phyloP scores from a whole-genome alignment of 2,113 vertebrate genomes.

The Psammodynastes pulverulentus region DNA sequence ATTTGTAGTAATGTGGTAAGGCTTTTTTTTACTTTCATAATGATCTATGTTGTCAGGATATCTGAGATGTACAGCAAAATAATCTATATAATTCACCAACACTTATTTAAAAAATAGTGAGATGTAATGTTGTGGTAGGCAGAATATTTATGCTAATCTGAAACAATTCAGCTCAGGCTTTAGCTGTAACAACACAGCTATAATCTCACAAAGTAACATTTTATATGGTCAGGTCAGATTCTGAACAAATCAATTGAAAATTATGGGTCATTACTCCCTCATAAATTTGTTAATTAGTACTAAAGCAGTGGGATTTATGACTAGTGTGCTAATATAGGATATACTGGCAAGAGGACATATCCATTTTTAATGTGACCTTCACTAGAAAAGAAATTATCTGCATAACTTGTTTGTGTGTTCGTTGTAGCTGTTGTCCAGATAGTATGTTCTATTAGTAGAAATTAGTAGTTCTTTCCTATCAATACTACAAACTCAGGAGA shows the following conservation, averaged over 20 bases:
- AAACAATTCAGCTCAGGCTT: not conserved
- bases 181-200: not conserved
- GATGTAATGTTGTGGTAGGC: not conserved
- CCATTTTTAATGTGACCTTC: constrained; percentile 46
- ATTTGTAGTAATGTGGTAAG: not conserved
- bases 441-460: constrained; percentile 21
- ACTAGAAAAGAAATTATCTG: constrained; percentile 29
- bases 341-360: constrained; percentile 33
- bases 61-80: not conserved
- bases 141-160: not conserved
- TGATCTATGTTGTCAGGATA: not conserved
- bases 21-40: not conserved
- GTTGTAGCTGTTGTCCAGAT: constrained; percentile 29
- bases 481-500: constrained; percentile 13
- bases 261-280: constrained; percentile 53
- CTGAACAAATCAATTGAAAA: constrained; percentile 41
- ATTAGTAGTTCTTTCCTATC: constrained; percentile 19
- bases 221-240: constrained; percentile 50
- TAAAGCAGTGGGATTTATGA: constrained; percentile 38
- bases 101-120: rapidly evolving
- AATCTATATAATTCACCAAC: not conserved
- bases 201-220: constrained; percentile 30
- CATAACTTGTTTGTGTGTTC: not conserved
- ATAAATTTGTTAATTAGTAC: constrained; percentile 59
- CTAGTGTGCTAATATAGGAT: constrained; percentile 32